Conservation (phyloP, 2,797 vertebrate genomes). For the Oceanodroma leucorhoa region DNA sequence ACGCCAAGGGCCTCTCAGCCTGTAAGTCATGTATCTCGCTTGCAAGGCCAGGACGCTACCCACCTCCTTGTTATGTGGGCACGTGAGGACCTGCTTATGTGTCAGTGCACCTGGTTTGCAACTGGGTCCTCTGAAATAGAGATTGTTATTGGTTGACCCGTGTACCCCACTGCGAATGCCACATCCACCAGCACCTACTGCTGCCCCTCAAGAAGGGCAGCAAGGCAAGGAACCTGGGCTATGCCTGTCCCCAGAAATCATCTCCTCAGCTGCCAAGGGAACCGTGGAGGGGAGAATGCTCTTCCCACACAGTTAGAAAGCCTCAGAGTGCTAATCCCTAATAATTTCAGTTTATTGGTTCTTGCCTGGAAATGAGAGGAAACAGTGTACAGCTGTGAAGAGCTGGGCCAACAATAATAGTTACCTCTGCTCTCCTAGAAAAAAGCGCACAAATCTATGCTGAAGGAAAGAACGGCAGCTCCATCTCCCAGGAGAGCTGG, state of each 20-base stretch:
- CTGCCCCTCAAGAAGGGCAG: background rate
- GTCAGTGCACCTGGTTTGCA: background rate
- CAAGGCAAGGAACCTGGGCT: background rate
- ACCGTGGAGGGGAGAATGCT: background rate
- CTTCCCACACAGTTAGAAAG: background rate
- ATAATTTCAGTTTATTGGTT: background rate
- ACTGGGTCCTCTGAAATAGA: background rate
- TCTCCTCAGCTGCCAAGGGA: background rate
- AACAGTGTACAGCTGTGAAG: background rate
- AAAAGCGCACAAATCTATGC: background rate
- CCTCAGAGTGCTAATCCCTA: background rate
- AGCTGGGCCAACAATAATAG: background rate
- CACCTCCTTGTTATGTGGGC: accelerated
- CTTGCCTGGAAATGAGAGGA: background rate
- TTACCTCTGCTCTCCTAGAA: background rate
- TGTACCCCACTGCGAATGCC: background rate
- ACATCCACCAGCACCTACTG: background rate
- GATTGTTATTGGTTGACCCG: background rate
- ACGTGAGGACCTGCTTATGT: background rate
- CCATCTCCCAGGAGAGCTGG: background rate
- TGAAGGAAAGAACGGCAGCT: background rate
- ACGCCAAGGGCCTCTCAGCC: background rate
- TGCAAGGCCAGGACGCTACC: background rate
- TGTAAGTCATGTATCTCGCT: accelerated
- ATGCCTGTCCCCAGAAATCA: background rate